A percentile compares a stretch with the other conserved stretches of the same genome.
Evolutionary conservation across 2,888 invertebrate species (phyloP).

Genomic region (Mesoligia furuncula): DNA sequence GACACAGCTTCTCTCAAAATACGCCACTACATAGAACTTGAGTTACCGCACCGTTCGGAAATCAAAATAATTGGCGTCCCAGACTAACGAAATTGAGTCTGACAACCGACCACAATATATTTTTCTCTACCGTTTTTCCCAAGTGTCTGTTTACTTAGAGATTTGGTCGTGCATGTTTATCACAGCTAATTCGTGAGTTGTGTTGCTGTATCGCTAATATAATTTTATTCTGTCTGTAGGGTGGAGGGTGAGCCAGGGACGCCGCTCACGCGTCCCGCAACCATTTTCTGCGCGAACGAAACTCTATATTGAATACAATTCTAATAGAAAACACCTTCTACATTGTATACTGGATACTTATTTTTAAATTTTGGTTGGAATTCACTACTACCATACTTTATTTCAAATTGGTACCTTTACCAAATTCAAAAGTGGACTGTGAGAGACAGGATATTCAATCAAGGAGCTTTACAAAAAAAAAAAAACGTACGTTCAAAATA

Average conservation of each 20-base stretch:
- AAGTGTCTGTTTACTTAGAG: slow-evolving; percentile 30
- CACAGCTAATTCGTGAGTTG: slow-evolving; percentile 59
- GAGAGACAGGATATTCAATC: background rate
- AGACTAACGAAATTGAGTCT: slow-evolving; percentile 23
- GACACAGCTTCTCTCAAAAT: background rate
- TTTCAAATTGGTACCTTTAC: background rate
- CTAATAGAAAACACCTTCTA: slow-evolving; percentile 76
- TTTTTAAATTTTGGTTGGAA: slow-evolving; percentile 22
- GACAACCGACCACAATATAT: background rate
- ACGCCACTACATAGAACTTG: background rate
- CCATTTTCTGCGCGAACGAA: slow-evolving; percentile 87
- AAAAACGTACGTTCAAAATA: background rate
- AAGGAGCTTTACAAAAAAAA: background rate
- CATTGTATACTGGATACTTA: slow-evolving; percentile 53
- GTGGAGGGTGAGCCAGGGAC: slow-evolving; percentile 54
- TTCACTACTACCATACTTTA: background rate
- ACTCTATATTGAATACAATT: slow-evolving; percentile 85
- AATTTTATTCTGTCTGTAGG: slow-evolving; percentile 61
- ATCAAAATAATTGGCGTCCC: slow-evolving; percentile 38
- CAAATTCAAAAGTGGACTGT: background rate
- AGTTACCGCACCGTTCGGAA: background rate
- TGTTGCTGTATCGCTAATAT: slow-evolving; percentile 59
- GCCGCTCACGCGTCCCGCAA: slow-evolving; percentile 79
- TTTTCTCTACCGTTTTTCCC: slow-evolving; percentile 21
- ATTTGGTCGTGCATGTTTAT: slow-evolving; percentile 50